phyloP scores from a whole-genome alignment of 2,888 invertebrate genomes.

The Ecliptopera silaceata region DNA sequence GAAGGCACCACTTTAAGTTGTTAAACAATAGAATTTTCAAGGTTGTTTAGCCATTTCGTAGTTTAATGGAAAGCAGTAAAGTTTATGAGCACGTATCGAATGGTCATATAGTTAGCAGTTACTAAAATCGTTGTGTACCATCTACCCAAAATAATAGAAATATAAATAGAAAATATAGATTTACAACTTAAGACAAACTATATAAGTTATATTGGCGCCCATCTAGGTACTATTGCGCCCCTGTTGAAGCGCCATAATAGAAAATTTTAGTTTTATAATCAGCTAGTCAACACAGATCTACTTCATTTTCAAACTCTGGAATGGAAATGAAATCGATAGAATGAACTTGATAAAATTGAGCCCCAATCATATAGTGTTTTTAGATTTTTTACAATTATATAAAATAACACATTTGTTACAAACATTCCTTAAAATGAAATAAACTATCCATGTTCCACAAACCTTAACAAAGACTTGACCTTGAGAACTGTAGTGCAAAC shows the following conservation, averaged over 20 bases:
- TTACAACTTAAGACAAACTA: too few species aligned
- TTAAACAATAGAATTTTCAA: slow-evolving; percentile 10
- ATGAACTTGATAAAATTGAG: too few species aligned
- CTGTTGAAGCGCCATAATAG: not conserved
- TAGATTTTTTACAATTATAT: not conserved
- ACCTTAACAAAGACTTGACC: slow-evolving; percentile 16
- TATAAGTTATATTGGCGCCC: slow-evolving; percentile 15
- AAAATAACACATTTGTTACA: not conserved
- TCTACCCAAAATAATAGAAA: not conserved
- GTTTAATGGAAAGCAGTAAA: slow-evolving; percentile 13
- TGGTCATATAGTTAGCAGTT: slow-evolving; percentile 2
- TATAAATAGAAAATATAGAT: too few species aligned
- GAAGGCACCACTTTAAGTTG: slow-evolving; percentile 1
- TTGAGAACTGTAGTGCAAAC: slow-evolving; percentile 4
- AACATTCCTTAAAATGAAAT: not conserved
- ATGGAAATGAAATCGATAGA: too few species aligned
- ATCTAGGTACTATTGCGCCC: not conserved
- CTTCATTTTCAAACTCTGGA: too few species aligned
- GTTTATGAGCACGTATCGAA: slow-evolving; percentile 3
- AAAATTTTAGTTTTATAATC: not conserved
- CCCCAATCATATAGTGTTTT: slow-evolving; percentile 4
- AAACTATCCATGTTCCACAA: not conserved
- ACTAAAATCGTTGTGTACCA: not conserved
- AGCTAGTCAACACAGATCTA: too few species aligned
- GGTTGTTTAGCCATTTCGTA: slow-evolving; percentile 5